These are phyloP conservation scores for Cyaniris semiargus DNA, from an alignment of 2,888 invertebrate genomes.

Conservation along the genomic window DNA sequence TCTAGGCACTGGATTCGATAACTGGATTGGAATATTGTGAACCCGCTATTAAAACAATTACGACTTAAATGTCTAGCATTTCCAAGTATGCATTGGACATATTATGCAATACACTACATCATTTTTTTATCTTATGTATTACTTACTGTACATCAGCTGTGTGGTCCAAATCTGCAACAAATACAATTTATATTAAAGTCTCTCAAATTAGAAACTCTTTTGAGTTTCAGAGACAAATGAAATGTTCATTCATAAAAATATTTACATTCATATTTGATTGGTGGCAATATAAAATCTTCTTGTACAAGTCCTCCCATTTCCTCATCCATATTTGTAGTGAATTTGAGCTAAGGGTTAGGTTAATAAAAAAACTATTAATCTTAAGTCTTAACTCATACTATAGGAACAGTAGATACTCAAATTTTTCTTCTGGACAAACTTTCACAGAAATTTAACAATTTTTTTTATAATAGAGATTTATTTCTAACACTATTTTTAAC, in stretches of 20 bases:
- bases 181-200: slow-evolving; percentile 34
- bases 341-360: neutral
- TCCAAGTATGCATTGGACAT: no score
- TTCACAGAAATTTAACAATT: neutral
- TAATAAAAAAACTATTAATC: neutral
- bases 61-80: no score
- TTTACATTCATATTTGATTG: slow-evolving; percentile 91
- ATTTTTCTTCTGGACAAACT: neutral
- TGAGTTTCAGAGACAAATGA: neutral
- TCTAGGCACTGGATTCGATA: no score
- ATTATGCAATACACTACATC: neutral
- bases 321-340: slow-evolving; percentile 58
- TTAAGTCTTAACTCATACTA: no score
- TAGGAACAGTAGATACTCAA: neutral
- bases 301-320: slow-evolving; percentile 76
- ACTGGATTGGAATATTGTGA: neutral
- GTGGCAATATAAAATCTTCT: slow-evolving; percentile 83
- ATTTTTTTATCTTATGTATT: neutral
- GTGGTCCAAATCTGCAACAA: slow-evolving; percentile 92
- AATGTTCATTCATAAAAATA: slow-evolving; percentile 37
- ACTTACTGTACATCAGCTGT: slow-evolving; percentile 99
- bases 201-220: neutral
- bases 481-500: neutral
- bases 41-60: no score
- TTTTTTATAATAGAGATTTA: neutral